Evolutionary conservation across 37 sponge, comb jelly and placozoan genomes (phyloP).

Genomic region (Cliona cf. orientalis): DNA sequence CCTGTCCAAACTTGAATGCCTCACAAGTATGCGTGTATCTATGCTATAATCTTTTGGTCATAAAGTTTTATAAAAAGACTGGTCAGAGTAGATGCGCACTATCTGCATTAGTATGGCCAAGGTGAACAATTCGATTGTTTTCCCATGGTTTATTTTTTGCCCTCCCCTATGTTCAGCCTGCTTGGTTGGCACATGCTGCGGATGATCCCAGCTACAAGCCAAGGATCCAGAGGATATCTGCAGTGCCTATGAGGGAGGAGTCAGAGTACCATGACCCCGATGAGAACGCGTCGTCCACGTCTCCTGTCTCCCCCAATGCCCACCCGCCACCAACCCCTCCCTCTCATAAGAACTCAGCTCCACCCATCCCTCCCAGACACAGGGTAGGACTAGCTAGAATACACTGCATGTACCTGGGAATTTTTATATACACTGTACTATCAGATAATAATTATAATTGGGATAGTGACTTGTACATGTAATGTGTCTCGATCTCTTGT

Average conservation of each 20-base stretch:
- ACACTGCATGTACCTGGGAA: not conserved
- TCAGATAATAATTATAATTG: too few relatives aligned
- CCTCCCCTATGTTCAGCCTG: slow-evolving; percentile 31
- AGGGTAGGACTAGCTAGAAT: too few relatives aligned
- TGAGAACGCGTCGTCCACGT: not conserved
- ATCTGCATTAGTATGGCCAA: too few relatives aligned
- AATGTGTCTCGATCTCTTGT: too few relatives aligned
- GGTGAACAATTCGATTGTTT: too few relatives aligned
- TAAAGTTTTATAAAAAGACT: too few relatives aligned
- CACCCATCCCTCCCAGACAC: slow-evolving; percentile 43
- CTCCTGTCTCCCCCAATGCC: not conserved
- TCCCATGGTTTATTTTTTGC: not conserved
- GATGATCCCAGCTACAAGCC: slow-evolving; percentile 39
- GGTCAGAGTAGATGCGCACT: too few relatives aligned
- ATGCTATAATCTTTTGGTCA: too few relatives aligned
- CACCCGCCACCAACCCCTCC: slow-evolving; percentile 24
- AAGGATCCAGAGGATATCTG: slow-evolving; percentile 28
- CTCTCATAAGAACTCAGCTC: slow-evolving; percentile 6
- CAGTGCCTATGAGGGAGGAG: slow-evolving; percentile 4
- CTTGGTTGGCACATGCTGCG: slow-evolving; percentile 38
- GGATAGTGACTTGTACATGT: too few relatives aligned
- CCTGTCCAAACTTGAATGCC: too few relatives aligned
- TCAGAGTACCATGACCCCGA: slow-evolving; percentile 22
- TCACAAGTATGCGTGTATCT: too few relatives aligned
- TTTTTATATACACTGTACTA: too few relatives aligned